Evolutionary conservation across 2,888 invertebrate genomes (phyloP).

Genomic region (Patella pellucida): DNA sequence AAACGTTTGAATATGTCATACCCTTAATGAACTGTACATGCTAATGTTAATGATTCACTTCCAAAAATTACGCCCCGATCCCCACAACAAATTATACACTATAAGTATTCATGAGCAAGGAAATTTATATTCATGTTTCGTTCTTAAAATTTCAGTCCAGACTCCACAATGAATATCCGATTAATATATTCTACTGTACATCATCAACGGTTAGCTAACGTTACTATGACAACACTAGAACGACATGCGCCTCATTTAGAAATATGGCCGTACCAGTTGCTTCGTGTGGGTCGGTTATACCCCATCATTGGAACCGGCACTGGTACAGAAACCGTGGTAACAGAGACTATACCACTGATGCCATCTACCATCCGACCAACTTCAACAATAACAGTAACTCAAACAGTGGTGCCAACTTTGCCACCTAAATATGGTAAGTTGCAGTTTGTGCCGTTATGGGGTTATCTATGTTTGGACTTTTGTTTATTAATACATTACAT

Average conservation of each 20-base stretch:
- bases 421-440: slow-evolving; percentile 3
- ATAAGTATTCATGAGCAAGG: no score
- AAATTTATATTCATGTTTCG: no score
- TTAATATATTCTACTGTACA: not conserved
- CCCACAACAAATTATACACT: no score
- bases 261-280: not conserved
- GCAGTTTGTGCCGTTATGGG: no score
- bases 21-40: no score
- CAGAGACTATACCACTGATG: not conserved
- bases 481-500: no score
- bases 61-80: no score
- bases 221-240: not conserved
- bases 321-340: not conserved
- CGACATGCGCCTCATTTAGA: not conserved
- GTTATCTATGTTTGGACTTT: no score
- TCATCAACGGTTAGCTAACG: not conserved
- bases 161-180: not conserved
- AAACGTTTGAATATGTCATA: no score
- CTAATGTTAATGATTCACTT: no score
- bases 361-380: not conserved
- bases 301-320: not conserved
- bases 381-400: not conserved
- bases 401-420: not conserved
- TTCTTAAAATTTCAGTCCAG: no score
- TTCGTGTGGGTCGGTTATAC: not conserved